Conservation (phyloP, 2,888 invertebrate genomes). For the Myopa tessellatipennis region DNA sequence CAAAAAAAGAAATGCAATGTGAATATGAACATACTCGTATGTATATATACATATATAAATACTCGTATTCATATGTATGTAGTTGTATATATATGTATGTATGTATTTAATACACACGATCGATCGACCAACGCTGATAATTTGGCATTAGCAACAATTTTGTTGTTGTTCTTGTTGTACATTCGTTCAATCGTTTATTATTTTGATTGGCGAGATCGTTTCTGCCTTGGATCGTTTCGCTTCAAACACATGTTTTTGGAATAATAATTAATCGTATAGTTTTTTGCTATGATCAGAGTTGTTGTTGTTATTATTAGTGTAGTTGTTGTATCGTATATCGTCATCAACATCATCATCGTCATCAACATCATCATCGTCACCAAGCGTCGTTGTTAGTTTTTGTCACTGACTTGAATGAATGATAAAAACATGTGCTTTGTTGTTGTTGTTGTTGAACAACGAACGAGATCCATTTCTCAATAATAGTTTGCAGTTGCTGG, state of each 20-base stretch:
- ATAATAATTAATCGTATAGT: conserved; percentile 28
- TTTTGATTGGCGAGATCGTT: conserved; percentile 4
- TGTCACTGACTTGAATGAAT: background rate
- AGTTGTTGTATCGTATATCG: background rate
- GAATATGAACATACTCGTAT: background rate
- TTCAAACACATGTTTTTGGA: conserved; percentile 26
- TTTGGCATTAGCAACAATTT: conserved; percentile 10
- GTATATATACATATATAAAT: background rate
- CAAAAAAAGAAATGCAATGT: conserved; percentile 6
- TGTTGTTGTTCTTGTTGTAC: conserved; percentile 10
- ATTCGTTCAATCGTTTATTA: background rate
- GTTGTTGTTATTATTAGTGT: conserved; percentile 2
- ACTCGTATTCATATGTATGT: background rate
- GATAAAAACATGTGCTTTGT: background rate
- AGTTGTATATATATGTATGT: background rate
- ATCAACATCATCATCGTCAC: background rate
- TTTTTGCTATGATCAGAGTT: background rate
- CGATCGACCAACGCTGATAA: conserved; percentile 6
- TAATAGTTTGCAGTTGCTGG: background rate
- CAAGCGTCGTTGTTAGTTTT: background rate
- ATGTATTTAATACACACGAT: background rate
- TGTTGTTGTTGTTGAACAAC: background rate
- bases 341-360: background rate
- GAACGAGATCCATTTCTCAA: background rate
- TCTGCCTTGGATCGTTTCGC: background rate